These are phyloP conservation scores for Halichoeres trimaculatus DNA, from an alignment of 2,113 vertebrate species.

Conservation along the genomic window DNA sequence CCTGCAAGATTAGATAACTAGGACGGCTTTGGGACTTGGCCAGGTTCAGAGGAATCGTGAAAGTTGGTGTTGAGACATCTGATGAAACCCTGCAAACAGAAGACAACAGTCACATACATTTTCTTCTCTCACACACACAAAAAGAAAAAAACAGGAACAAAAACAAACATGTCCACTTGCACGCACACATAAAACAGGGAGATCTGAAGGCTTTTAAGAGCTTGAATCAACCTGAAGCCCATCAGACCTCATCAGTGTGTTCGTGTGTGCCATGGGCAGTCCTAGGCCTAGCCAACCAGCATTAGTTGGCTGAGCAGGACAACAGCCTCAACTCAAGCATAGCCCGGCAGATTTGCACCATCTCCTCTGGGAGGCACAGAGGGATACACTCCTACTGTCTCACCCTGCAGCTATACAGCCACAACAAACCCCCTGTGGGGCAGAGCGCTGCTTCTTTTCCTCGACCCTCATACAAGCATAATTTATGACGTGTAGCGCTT, in stretches of 20 bases:
- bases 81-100: constrained; percentile 38
- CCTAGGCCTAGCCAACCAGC: constrained; percentile 2
- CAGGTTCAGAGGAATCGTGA: constrained; percentile 46
- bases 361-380: constrained; percentile 41
- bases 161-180: constrained; percentile 6
- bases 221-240: constrained; percentile 41
- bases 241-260: constrained; percentile 44
- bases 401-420: constrained; percentile 54
- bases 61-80: constrained; percentile 40
- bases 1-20: constrained; percentile 65
- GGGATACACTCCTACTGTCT: constrained; percentile 43
- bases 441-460: constrained; percentile 41
- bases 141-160: constrained; percentile 12
- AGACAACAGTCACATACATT: constrained; percentile 12
- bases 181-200: constrained; percentile 2
- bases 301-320: constrained; percentile 40
- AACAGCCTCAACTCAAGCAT: constrained; percentile 32
- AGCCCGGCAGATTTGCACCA: constrained; percentile 24
- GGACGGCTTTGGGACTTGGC: constrained; percentile 38
- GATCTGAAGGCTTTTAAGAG: constrained; percentile 36
- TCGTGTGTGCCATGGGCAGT: constrained; percentile 5
- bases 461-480: constrained; percentile 9
- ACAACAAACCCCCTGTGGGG: constrained; percentile 35
- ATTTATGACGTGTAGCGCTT: constrained; percentile 5
- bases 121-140: not conserved